Percentiles rank a stretch among this genome's conserved stretches.
Evolutionary conservation across 2,113 vertebrate genomes (phyloP).

Genomic region (Chrysochloris asiatica): DNA sequence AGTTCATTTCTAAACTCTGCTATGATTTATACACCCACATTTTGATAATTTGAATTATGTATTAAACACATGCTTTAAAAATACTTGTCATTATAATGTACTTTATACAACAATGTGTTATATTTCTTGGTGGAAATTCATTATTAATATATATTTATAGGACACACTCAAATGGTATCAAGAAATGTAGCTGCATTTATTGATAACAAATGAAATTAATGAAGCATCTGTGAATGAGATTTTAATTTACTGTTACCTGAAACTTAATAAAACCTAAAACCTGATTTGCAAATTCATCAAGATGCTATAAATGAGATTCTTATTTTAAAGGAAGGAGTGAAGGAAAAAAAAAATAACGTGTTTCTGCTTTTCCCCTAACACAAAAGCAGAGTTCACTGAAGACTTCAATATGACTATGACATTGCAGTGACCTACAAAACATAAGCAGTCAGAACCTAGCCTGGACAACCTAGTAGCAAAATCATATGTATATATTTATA

Average conservation of each 20-base stretch:
- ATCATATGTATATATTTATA: no score
- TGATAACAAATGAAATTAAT: slow-evolving; percentile 74
- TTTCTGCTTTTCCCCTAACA: slow-evolving; percentile 55
- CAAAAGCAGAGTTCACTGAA: slow-evolving; percentile 77
- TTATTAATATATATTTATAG: slow-evolving; percentile 71
- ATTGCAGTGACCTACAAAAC: slow-evolving; percentile 83
- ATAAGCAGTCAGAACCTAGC: slow-evolving; percentile 68
- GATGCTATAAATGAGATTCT: slow-evolving; percentile 57
- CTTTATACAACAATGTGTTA: slow-evolving; percentile 68
- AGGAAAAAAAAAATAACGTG: slow-evolving; percentile 32
- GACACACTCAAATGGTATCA: slow-evolving; percentile 54
- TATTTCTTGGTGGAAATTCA: slow-evolving; percentile 65
- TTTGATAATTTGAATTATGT: slow-evolving; percentile 76
- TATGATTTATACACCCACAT: slow-evolving; percentile 70
- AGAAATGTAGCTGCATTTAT: slow-evolving; percentile 64
- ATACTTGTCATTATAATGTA: slow-evolving; percentile 67
- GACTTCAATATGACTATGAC: slow-evolving; percentile 75
- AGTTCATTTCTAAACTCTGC: slow-evolving; percentile 70
- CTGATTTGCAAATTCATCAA: slow-evolving; percentile 65
- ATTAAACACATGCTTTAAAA: slow-evolving; percentile 74
- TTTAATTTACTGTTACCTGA: slow-evolving; percentile 70
- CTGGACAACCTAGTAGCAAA: slow-evolving; percentile 59
- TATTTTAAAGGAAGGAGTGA: slow-evolving; percentile 24
- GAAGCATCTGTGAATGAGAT: slow-evolving; percentile 58
- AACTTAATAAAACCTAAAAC: slow-evolving; percentile 70